phyloP scores from a whole-genome alignment of 2,888 invertebrate species.

The Hemithea aestivaria region DNA sequence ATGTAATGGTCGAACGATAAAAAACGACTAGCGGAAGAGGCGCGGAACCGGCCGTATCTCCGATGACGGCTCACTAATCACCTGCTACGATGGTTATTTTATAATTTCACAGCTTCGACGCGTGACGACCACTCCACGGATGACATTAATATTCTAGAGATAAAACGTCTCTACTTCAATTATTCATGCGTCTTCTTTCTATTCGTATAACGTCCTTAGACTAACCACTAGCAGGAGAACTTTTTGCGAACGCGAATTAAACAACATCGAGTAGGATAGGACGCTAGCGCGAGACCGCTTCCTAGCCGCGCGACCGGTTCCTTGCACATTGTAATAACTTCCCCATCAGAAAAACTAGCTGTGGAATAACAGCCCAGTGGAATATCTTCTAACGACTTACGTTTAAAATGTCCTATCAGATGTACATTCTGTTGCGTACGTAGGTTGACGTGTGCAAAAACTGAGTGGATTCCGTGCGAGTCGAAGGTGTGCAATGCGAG shows the following conservation, averaged over 20 bases:
- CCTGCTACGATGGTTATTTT: slow-evolving; percentile 43
- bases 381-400: slow-evolving; percentile 41
- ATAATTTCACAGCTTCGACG: slow-evolving; percentile 42
- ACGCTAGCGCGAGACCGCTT: slow-evolving; percentile 41
- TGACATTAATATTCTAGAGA: slow-evolving; percentile 44
- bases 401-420: slow-evolving; percentile 35
- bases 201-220: slow-evolving; percentile 37
- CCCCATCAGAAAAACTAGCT: slow-evolving; percentile 52
- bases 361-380: slow-evolving; percentile 32
- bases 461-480: slow-evolving; percentile 24
- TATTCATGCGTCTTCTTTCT: slow-evolving; percentile 49
- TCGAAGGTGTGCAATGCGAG: slow-evolving; percentile 16
- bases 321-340: slow-evolving; percentile 52
- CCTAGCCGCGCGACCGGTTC: slow-evolving; percentile 54
- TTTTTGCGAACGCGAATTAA: slow-evolving; percentile 44
- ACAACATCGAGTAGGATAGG: slow-evolving; percentile 43
- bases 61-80: slow-evolving; percentile 48
- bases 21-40: slow-evolving; percentile 65
- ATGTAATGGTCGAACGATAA: slow-evolving; percentile 63
- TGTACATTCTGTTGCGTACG: slow-evolving; percentile 25
- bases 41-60: slow-evolving; percentile 54
- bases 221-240: slow-evolving; percentile 28
- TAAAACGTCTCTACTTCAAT: slow-evolving; percentile 43
- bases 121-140: slow-evolving; percentile 20
- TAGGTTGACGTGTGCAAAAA: slow-evolving; percentile 23